phyloP scores from a whole-genome alignment of 2,113 vertebrate species.

The Xenotilapia flavipinnis region DNA sequence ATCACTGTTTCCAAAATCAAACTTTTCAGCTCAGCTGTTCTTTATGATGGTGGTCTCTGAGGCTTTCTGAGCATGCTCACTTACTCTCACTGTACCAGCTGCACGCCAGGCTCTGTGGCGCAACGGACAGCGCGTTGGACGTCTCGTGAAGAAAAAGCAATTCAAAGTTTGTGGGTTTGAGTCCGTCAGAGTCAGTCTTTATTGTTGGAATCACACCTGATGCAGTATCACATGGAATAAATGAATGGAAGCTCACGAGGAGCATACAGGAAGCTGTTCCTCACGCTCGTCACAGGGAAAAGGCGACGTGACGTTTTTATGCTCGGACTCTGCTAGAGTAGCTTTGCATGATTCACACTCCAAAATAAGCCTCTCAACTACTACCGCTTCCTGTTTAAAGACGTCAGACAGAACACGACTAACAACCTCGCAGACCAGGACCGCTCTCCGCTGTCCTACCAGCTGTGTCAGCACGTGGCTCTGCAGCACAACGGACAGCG shows the following conservation, averaged over 20 bases:
- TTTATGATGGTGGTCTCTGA: not conserved
- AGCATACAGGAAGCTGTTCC: not conserved
- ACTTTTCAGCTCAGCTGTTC: not conserved
- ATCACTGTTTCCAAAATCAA: not conserved
- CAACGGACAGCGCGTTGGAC: fast-evolving
- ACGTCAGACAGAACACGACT: not conserved
- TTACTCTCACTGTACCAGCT: fast-evolving
- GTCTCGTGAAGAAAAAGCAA: not conserved
- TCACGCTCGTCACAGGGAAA: not conserved
- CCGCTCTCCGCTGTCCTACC: not conserved
- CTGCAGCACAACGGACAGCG: not conserved
- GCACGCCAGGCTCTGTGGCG: not conserved
- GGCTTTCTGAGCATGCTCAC: not conserved
- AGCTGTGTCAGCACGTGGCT: not conserved
- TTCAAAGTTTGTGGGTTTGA: fast-evolving
- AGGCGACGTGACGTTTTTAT: fast-evolving
- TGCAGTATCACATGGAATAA: not conserved
- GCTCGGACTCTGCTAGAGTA: not conserved
- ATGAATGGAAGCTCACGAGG: not conserved
- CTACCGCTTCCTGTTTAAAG: not conserved
- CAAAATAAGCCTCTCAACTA: not conserved
- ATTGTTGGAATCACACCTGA: not conserved
- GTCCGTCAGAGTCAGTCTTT: not conserved
- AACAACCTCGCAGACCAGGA: not conserved
- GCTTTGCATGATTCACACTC: not conserved